A percentile compares a stretch with the other conserved stretches of the same genome.
phyloP scores from a whole-genome alignment of 2,797 vertebrate species.

The Heteromormyrus szaboi region DNA sequence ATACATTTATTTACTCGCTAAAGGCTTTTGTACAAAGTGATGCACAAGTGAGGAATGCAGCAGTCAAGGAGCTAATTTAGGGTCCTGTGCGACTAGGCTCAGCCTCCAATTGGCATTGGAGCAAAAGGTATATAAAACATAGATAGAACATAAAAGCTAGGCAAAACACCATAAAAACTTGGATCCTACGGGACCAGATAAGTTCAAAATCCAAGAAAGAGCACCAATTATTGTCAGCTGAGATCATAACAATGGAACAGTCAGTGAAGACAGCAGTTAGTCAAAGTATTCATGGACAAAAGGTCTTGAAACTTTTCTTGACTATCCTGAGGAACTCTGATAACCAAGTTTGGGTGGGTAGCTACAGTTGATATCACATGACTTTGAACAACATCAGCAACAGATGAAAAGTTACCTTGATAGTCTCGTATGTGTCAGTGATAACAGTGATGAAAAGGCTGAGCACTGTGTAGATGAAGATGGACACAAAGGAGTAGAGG shows the following conservation, averaged over 20 bases:
- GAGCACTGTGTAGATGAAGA: slow-evolving; percentile 97
- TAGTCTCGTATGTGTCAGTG: slow-evolving; percentile 89
- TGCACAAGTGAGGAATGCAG: not conserved
- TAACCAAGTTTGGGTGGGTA: not conserved
- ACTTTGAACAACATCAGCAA: not conserved
- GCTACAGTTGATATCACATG: not conserved
- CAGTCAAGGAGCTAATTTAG: not conserved
- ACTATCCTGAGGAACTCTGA: not conserved
- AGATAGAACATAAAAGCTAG: not conserved
- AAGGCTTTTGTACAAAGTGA: not conserved
- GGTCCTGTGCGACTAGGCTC: not conserved
- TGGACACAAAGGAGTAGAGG: slow-evolving; percentile 91
- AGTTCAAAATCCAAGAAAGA: not conserved
- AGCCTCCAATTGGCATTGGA: not conserved
- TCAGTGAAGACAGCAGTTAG: not conserved
- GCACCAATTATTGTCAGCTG: not conserved
- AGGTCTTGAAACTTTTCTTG: not conserved
- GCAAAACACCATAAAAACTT: not conserved
- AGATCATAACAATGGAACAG: not conserved
- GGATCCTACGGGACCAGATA: not conserved
- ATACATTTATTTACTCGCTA: not conserved
- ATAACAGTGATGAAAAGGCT: slow-evolving; percentile 96
- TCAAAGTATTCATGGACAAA: not conserved
- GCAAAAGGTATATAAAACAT: not conserved
- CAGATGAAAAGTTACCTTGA: slow-evolving; percentile 71